Percentiles rank a stretch among this genome's conserved stretches.
Evolutionary conservation across 2,797 vertebrate species (phyloP).

Genomic region (Luscinia luscinia): DNA sequence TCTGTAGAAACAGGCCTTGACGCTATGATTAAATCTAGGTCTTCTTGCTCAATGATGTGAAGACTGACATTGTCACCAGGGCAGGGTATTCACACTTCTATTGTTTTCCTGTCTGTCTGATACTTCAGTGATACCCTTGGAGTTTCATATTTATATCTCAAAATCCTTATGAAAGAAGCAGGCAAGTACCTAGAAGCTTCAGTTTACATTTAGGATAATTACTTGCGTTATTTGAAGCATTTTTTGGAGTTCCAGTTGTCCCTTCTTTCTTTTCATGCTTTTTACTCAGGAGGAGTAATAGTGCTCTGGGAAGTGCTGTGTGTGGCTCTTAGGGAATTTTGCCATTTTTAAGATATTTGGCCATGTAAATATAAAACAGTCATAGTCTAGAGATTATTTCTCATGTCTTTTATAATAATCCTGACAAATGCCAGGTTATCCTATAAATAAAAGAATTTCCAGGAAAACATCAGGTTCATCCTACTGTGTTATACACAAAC

Average conservation of each 20-base stretch:
- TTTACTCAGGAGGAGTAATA: not conserved
- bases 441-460: slow-evolving; percentile 41
- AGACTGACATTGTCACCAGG: not conserved
- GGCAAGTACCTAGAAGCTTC: not conserved
- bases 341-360: not conserved
- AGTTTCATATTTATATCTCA: not conserved
- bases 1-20: not conserved
- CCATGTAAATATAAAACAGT: not conserved
- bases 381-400: not conserved
- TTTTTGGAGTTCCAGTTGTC: not conserved
- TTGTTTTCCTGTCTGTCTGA: not conserved
- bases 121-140: not conserved
- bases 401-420: not conserved
- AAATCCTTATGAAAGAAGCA: not conserved
- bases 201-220: not conserved
- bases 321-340: slow-evolving; percentile 1
- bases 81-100: not conserved
- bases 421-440: not conserved
- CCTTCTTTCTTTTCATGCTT: not conserved
- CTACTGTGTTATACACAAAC: slow-evolving; percentile 8
- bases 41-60: not conserved
- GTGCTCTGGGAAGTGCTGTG: not conserved
- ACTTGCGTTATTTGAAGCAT: not conserved
- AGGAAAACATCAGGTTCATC: slow-evolving; percentile 47
- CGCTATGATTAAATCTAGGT: not conserved